Evolutionary conservation across 2,888 invertebrate genomes (phyloP), one percentile per base, ranked within the genome.

Genomic region (Drosophila pegasa): DNA sequence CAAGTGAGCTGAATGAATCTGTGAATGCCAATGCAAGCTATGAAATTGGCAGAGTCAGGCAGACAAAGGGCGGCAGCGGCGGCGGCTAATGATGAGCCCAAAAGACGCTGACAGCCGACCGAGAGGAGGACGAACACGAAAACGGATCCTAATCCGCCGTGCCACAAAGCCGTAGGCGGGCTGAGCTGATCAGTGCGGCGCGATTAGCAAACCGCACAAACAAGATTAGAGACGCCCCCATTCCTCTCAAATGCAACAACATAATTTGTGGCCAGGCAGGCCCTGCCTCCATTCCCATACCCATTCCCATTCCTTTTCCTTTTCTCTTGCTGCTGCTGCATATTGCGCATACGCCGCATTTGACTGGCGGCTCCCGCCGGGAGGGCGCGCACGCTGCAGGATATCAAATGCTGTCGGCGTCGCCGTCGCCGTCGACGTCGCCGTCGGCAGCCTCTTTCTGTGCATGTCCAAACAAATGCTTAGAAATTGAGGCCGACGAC

Each of bases 391-490:
- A 27, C 64, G 74, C 75, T 50, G 82, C 37, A 25, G 82, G 50
- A 50, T 22, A 33, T 29, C 33, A 50, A 29, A 29, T 59, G 81
- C 78, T 67, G 25, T 12, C 22, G 60, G 65, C 56, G 51, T 73
- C 35, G 29, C 20, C 5, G 9, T 33, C 35, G 25, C n/a, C 3
- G 25, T 29, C 43, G 9, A 2, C 7, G 43, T 45, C 25, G 25
- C 0, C 4, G 55, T 16, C 31, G 9, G 5, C 18, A 41, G 40
- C 14, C 18, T 3, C n/a, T 14, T 62, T 67, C 57, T 68, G 71
- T 78, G 71, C 70, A 78, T 84, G 84, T 82, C 85, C 76, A 85
- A 83, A 82, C 85, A 83, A 83, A 82, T 83, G 85, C 83, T 80
- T 80, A 84, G 80, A 74, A 82, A 85, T 85, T 72, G 75, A 79